Evolutionary conservation across 2,113 vertebrate genomes (phyloP).

Genomic region (Colossoma macropomum): DNA sequence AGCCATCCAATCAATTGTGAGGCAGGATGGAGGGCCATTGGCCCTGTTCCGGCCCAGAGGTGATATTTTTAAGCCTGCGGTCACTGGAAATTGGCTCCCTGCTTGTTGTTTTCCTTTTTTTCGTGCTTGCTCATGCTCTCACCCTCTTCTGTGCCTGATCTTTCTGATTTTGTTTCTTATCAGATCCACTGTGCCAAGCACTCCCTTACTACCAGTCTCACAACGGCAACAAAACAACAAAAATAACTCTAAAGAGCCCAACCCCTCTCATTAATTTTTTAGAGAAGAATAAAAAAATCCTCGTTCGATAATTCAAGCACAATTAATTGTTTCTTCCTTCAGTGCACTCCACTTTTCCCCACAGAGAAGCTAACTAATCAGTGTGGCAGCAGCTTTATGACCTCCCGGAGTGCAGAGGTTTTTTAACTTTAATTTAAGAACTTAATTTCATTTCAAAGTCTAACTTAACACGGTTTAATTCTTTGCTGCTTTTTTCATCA

Average conservation of each 20-base stretch:
- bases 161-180: not conserved
- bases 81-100: conserved; percentile 6
- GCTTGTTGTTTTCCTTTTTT: conserved; percentile 10
- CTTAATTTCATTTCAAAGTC: not conserved
- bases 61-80: conserved; percentile 3
- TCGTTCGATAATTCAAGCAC: conserved; percentile 20
- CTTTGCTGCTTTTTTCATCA: no score
- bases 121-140: not conserved
- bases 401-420: conserved; percentile 11
- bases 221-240: not conserved
- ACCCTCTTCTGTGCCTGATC: not conserved
- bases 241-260: not conserved
- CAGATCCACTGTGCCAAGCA: not conserved
- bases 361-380: conserved; percentile 41
- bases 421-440: conserved; percentile 27
- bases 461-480: not conserved
- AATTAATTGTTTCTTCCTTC: conserved; percentile 13
- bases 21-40: not conserved
- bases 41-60: conserved; percentile 2
- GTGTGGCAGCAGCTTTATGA: conserved; percentile 1
- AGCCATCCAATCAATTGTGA: conserved; percentile 23
- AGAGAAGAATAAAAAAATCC: not conserved
- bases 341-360: conserved; percentile 19
- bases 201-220: not conserved
- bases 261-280: not conserved